Percentiles rank a stretch among this genome's conserved stretches.
Conservation (phyloP, 1,140 invertebrate genomes). For the Thaumatotibia leucotreta region DNA sequence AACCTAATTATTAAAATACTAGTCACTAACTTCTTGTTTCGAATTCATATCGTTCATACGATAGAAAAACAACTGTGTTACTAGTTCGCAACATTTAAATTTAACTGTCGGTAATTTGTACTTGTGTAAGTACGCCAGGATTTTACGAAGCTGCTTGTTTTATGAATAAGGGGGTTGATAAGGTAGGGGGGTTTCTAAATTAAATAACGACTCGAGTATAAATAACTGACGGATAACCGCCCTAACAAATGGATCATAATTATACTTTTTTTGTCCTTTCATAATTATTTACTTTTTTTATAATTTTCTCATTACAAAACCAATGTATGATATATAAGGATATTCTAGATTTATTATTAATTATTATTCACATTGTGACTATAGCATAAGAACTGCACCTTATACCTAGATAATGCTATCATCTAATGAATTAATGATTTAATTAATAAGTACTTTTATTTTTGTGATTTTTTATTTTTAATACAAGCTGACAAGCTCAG, state of each 20-base stretch:
- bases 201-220: background rate
- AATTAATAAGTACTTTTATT: constrained; percentile 5
- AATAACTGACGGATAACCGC: background rate
- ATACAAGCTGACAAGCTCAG: background rate
- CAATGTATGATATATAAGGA: constrained; percentile 2
- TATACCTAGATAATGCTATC: constrained; percentile 11
- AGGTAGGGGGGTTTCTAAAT: no score
- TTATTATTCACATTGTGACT: constrained; percentile 21
- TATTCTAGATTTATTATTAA: background rate
- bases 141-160: no score
- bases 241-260: constrained; percentile 27
- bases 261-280: constrained; percentile 29
- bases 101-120: no score
- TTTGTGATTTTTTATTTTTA: background rate
- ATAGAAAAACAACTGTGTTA: no score
- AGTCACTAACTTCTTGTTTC: no score
- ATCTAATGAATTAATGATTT: no score
- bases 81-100: no score
- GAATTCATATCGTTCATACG: no score
- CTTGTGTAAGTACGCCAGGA: no score
- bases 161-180: no score
- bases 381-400: constrained; percentile 9
- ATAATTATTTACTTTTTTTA: constrained; percentile 23
- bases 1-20: no score
- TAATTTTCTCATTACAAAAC: constrained; percentile 17